Percentiles rank a stretch among this genome's conserved stretches.
phyloP scores from a whole-genome alignment of 64 coral and sea anemone genomes.

The Trachythela sp. region DNA sequence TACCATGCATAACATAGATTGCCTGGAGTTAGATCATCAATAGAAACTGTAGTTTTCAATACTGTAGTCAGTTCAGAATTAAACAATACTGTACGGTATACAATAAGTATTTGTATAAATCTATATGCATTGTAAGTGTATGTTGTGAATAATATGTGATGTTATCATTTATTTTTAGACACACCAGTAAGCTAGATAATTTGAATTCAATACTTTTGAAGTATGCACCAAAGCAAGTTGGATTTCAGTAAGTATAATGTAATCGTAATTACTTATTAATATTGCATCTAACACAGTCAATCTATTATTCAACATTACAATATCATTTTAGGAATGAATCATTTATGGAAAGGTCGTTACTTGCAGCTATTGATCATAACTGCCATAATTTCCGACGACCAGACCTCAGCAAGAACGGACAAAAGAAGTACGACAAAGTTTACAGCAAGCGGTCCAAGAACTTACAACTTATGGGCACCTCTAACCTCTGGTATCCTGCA shows the following conservation, averaged over 20 bases:
- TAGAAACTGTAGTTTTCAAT: too few relatives aligned
- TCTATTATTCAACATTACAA: not conserved
- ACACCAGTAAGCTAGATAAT: conserved; percentile 32
- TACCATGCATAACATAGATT: too few relatives aligned
- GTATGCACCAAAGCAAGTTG: conserved; percentile 34
- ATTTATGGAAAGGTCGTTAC: not conserved
- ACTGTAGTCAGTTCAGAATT: too few relatives aligned
- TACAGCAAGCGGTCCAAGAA: conserved; percentile 32
- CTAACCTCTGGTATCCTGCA: not conserved
- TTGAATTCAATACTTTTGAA: conserved; percentile 31
- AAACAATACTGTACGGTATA: too few relatives aligned
- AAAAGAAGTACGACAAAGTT: not conserved
- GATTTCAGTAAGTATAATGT: conserved; percentile 31
- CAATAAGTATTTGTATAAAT: too few relatives aligned
- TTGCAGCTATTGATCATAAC: conserved; percentile 7
- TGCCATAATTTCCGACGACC: not conserved
- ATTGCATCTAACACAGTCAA: not conserved
- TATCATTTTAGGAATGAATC: not conserved
- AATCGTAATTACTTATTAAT: not conserved
- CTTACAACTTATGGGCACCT: not conserved
- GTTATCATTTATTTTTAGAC: not conserved
- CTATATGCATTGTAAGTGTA: too few relatives aligned
- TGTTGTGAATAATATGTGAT: too few relatives aligned
- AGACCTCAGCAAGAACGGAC: not conserved
- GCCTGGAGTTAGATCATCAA: too few relatives aligned